Evolutionary conservation across 2,888 invertebrate species (phyloP).

Genomic region (Euzetes globulus): DNA sequence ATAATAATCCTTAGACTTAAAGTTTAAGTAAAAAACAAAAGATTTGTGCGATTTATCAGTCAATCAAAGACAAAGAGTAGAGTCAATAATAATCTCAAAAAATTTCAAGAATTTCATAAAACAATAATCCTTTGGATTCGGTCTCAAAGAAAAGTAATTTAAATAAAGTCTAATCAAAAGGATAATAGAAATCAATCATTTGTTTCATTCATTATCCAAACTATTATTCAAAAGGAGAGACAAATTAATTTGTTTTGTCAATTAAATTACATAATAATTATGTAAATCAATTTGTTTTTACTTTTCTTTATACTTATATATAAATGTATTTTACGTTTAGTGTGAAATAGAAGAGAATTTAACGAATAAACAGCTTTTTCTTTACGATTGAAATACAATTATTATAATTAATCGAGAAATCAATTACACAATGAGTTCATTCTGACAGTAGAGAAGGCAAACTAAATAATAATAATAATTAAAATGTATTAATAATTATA

Average conservation of each 20-base stretch:
- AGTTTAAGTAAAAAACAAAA: background rate
- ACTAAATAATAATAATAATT: background rate
- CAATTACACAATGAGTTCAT: conserved; percentile 2
- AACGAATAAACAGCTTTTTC: background rate
- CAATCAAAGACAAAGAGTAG: background rate
- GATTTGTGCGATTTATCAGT: conserved; percentile 5
- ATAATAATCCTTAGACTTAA: background rate
- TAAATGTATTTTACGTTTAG: conserved; percentile 12
- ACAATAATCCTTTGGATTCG: too few relatives aligned
- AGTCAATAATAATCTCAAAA: too few relatives aligned
- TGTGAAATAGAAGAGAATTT: background rate
- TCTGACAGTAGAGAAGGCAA: background rate
- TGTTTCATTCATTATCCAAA: background rate
- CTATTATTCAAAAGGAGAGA: background rate
- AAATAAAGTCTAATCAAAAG: too few relatives aligned
- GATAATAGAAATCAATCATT: background rate
- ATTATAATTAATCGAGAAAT: background rate
- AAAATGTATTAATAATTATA: background rate
- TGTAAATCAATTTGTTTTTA: background rate
- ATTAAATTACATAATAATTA: background rate
- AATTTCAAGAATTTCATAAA: too few relatives aligned
- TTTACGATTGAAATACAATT: conserved; percentile 3
- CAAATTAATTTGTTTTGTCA: background rate
- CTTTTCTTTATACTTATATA: background rate
- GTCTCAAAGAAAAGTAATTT: too few relatives aligned